Conservation (phyloP, 2,888 invertebrate genomes). For the Coronaproctus castanopsis region DNA sequence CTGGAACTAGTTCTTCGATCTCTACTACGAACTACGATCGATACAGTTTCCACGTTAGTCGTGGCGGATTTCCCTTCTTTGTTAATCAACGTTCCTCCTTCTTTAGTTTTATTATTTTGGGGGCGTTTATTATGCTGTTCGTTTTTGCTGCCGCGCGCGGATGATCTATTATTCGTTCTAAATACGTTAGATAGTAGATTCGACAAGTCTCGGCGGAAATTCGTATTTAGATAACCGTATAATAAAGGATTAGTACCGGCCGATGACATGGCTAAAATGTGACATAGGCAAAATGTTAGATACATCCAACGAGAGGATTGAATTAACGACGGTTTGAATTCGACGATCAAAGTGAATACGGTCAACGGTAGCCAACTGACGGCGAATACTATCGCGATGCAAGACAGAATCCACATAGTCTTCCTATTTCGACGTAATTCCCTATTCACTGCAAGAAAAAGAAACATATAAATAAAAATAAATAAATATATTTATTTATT, state of each 20-base stretch:
- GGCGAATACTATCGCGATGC: conserved; percentile 34
- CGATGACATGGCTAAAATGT: conserved; percentile 35
- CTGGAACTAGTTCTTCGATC: conserved; percentile 21
- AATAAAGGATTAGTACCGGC: conserved; percentile 37
- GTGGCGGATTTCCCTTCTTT: conserved; percentile 10
- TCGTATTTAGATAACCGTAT: conserved; percentile 38
- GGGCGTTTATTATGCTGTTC: conserved; percentile 13
- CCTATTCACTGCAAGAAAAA: conserved; percentile 20
- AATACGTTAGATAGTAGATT: conserved; percentile 13
- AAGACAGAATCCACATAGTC: conserved; percentile 29
- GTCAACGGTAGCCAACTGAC: conserved; percentile 37
- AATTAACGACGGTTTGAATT: conserved; percentile 23
- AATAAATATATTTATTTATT: neutral
- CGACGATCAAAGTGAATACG: conserved; percentile 30
- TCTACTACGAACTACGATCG: conserved; percentile 15
- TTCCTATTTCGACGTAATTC: conserved; percentile 24
- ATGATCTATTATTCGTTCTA: conserved; percentile 11
- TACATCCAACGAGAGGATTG: conserved; percentile 23
- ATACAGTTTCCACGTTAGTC: conserved; percentile 13
- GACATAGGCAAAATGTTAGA: conserved; percentile 30
- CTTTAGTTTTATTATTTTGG: conserved; percentile 10
- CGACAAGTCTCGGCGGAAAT: conserved; percentile 30
- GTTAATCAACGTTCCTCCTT: conserved; percentile 6
- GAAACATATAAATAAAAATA: neutral
- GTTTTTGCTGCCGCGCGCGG: conserved; percentile 11